Evolutionary conservation across 2,113 vertebrate species (phyloP).

Genomic region (Pseudopodoces humilis): DNA sequence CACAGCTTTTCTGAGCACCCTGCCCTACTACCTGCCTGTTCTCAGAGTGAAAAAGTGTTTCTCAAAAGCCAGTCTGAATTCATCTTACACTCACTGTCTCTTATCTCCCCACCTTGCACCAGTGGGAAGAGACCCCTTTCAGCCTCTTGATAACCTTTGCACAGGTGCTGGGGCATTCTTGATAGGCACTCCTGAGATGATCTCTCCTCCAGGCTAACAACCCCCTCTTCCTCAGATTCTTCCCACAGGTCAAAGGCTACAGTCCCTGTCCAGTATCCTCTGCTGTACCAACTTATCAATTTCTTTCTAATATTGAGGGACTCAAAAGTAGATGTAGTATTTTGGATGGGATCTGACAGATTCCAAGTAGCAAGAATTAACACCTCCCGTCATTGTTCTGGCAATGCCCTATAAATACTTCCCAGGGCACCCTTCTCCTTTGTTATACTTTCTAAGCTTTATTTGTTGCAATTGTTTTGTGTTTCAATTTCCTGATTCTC

Average conservation of each 20-base stretch:
- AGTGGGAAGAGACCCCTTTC: not conserved
- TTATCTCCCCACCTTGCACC: not conserved
- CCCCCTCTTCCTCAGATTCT: not conserved
- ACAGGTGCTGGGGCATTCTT: accelerated
- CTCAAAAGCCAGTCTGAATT: not conserved
- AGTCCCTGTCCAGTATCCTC: not conserved
- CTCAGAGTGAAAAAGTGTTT: not conserved
- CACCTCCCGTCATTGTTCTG: not conserved
- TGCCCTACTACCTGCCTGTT: not conserved
- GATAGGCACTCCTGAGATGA: not conserved
- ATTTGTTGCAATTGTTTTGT: not conserved
- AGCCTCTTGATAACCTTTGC: not conserved
- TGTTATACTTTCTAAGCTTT: not conserved
- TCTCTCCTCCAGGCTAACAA: not conserved
- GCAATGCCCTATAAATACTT: not conserved
- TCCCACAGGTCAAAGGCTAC: not conserved
- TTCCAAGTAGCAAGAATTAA: not conserved
- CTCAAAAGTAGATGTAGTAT: not conserved
- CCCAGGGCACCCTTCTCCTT: accelerated
- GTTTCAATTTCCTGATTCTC: not conserved
- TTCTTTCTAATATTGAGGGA: not conserved
- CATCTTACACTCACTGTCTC: not conserved
- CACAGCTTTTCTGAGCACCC: not conserved
- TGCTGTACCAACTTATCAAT: not conserved
- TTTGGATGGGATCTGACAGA: not conserved